Conservation (phyloP, 2,888 invertebrate genomes). For the Encarsia formosa region DNA sequence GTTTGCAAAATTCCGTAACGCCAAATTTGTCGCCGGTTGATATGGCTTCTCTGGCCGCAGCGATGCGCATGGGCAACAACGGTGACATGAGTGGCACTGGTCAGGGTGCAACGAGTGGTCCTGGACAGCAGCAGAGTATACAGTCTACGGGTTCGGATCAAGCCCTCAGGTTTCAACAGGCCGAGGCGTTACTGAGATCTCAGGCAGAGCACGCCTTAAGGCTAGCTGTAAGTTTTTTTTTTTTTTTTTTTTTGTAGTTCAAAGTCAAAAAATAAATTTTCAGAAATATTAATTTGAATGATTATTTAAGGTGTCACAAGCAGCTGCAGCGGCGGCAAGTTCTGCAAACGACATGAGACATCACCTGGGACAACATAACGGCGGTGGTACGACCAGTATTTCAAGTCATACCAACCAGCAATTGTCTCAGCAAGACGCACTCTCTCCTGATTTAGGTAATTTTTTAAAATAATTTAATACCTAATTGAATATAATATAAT, state of each 20-base stretch:
- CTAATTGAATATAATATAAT: neutral
- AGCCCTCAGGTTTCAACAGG: slow-evolving; percentile 66
- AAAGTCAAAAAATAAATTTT: too few relatives aligned
- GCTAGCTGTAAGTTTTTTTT: slow-evolving; percentile 60
- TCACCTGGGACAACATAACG: slow-evolving; percentile 49
- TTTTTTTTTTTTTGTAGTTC: neutral
- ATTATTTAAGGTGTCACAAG: slow-evolving; percentile 44
- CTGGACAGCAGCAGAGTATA: slow-evolving; percentile 42
- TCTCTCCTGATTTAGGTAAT: slow-evolving; percentile 48
- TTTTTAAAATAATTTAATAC: neutral
- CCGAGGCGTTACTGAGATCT: slow-evolving; percentile 75
- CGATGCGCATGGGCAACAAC: slow-evolving; percentile 53
- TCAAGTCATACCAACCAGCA: slow-evolving; percentile 49
- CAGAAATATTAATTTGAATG: neutral
- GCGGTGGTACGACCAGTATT: slow-evolving; percentile 45
- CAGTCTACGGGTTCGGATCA: slow-evolving; percentile 51
- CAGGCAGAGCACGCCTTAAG: slow-evolving; percentile 82
- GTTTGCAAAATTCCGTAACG: slow-evolving; percentile 49
- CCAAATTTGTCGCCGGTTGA: slow-evolving; percentile 50
- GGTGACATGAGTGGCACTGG: slow-evolving; percentile 45
- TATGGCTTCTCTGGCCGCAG: slow-evolving; percentile 48
- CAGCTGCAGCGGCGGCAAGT: slow-evolving; percentile 50
- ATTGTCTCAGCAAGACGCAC: slow-evolving; percentile 46
- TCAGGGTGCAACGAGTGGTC: slow-evolving; percentile 47
- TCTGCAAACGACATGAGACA: slow-evolving; percentile 50